Evolutionary conservation across 1,140 invertebrate genomes (phyloP).

Genomic region (Druon quercuslanigerum): DNA sequence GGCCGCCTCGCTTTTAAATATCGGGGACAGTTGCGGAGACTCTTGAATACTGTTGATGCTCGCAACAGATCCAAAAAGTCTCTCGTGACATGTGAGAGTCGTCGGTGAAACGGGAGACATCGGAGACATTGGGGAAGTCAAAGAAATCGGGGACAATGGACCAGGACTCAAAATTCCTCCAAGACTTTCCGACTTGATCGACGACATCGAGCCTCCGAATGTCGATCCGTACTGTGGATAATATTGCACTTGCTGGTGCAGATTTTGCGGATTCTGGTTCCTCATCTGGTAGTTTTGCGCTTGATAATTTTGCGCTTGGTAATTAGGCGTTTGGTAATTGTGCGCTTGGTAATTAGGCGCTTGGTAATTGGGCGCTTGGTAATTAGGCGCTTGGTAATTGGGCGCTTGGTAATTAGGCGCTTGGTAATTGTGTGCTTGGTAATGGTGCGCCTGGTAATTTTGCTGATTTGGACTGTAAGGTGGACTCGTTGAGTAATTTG

Average conservation of each 20-base stretch:
- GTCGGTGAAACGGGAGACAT: background rate
- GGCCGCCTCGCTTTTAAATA: conserved; percentile 90
- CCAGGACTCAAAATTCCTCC: conserved; percentile 48
- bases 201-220: conserved; percentile 34
- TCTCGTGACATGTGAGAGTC: conserved; percentile 67
- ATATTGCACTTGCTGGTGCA: conserved; percentile 32
- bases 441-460: conserved; percentile 31
- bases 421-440: too few relatives aligned
- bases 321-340: too few relatives aligned
- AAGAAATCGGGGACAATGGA: conserved; percentile 38
- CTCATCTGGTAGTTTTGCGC: conserved; percentile 32
- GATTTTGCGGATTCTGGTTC: conserved; percentile 41
- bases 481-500: conserved; percentile 65
- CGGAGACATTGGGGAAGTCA: too few relatives aligned
- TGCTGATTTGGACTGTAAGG: conserved; percentile 61
- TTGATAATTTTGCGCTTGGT: background rate
- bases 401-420: too few relatives aligned
- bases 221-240: conserved; percentile 29
- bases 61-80: conserved; percentile 66
- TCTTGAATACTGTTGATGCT: conserved; percentile 51
- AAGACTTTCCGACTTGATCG: conserved; percentile 36
- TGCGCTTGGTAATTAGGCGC: too few relatives aligned
- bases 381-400: too few relatives aligned
- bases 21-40: conserved; percentile 75
- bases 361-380: too few relatives aligned